Base-by-base conservation (phyloP, 2,113 vertebrate species). In the Megaptera novaeangliae region DNA sequence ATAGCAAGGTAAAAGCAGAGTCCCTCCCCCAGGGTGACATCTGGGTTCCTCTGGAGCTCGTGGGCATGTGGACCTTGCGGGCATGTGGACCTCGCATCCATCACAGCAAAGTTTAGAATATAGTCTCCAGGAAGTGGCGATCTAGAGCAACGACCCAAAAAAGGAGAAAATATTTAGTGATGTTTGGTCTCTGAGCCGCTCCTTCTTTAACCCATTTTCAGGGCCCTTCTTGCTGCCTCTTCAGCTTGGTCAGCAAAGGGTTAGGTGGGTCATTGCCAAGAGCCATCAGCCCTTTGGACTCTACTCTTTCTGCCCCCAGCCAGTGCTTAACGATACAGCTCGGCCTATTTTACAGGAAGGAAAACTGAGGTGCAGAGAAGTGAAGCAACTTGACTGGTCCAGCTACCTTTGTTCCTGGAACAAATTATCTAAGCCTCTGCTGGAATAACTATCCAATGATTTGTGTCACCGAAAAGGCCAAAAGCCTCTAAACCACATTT, bases 131-230 rank as follows among this genome's bases (percentile, higher is more conserved):
- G 98, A 99, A 99, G 97, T 98, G 94, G 97, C 75, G 97, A 97
- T 98, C 98, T 97, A 97, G 97, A 98, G 97, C 98, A 96, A 91
- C 81, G 94, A 96, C 98, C 99, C 99, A 98, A 99, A 99, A 99
- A 99, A 99, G 99, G 99, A 98, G 98, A 98, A 99, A 99, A 91
- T 98, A 98, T 98, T 98, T 97, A 96, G 98, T 98, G 89, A 98
- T 85, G 95, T 97, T 98, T 98, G 97, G 96, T 96, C 98, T 98
- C 97, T 81, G 85, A 88, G 74, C 57, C 5, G 72, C 75, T 98
- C 96, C 80, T 97, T 98, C 97, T 98, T 95, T 93, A 98, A 97
- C 96, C 95, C 83, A 41, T 98, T 97, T 98, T 69, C 93, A n/a
- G 77, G 55, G 63, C 46, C 74, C 61, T 97, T 61, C 61, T 61